phyloP scores from a whole-genome alignment of 2,113 vertebrate genomes.

The Spea multiplicata region DNA sequence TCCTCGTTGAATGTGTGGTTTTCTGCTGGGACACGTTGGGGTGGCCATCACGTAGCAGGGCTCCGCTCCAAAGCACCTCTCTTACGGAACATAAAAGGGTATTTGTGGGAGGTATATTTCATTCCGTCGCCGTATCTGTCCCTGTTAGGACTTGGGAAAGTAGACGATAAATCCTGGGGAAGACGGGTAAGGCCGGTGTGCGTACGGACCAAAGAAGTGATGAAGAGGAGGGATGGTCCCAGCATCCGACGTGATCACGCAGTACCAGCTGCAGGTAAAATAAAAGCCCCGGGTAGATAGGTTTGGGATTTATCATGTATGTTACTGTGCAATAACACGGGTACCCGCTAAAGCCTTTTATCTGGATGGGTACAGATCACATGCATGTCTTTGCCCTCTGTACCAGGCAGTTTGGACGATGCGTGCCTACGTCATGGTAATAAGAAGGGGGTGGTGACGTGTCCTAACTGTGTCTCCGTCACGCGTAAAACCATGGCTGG shows the following conservation, averaged over 20 bases:
- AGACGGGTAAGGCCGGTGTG: constrained; percentile 72
- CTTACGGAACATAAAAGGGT: no score
- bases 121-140: no score
- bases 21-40: no score
- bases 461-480: constrained; percentile 86
- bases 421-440: constrained; percentile 86
- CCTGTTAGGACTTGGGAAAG: constrained; percentile 83
- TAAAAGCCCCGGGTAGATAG: neutral
- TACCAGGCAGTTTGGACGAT: constrained; percentile 71
- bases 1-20: no score
- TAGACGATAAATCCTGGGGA: constrained; percentile 90
- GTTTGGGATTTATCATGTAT: no score
- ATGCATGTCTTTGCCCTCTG: constrained; percentile 11
- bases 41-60: no score
- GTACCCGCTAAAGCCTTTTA: no score
- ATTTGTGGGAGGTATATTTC: no score
- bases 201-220: constrained; percentile 68
- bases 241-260: constrained; percentile 68
- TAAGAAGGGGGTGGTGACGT: constrained; percentile 84
- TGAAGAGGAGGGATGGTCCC: constrained; percentile 67
- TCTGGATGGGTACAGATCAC: constrained; percentile 1
- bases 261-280: constrained; percentile 42
- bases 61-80: no score
- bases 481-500: constrained; percentile 88
- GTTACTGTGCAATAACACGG: no score